Base-by-base conservation (phyloP, 2,797 vertebrate species). In the Cichlasoma orientale region DNA sequence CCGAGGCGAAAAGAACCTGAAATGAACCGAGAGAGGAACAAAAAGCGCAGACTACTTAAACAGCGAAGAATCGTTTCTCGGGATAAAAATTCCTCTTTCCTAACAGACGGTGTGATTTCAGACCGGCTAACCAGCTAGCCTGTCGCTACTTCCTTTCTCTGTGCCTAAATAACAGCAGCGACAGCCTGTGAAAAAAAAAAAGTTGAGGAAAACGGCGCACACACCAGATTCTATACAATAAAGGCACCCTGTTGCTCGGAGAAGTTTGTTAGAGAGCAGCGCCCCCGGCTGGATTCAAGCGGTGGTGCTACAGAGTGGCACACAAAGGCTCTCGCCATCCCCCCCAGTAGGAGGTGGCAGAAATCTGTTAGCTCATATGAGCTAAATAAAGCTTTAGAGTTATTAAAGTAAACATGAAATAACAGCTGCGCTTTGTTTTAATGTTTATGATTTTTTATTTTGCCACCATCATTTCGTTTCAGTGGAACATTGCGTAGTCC, bases 121-220 rank as follows among this genome's bases (percentile, higher is more conserved):
- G 59, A 82, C 54, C 84, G 84, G 93, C 94, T 94, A 94, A 88
- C 86, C 72, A 74, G 92, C 86, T 94, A 94, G 94, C 93, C 86
- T 47, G 88, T 74, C 79, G 91, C 90, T 89, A 95, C 94, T 95
- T 95, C 95, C 94, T 94, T 92, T 92, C 93, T 94, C 90, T 81
- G 5, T 61, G 85, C 33, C 83, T 38, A 68, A 89, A 89, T 85
- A 91, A 86, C 86, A 90, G 88, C 82, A 82, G 84, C 86, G 82
- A 83, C 83, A 75, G 88, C 55, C 74, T 74, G 85, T 53, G 68
- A 58, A 82, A 33, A 50, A 50, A 50, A 77, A 79, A 85, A 89
- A 89, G 90, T 94, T 94, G 82, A 89, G 85, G 86, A 80, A 92
- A 91, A 92, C 91, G 86, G 86, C 82, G 33, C 59, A 52, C 84